A percentile compares a stretch with the other conserved stretches of the same genome.
Evolutionary conservation across 2,113 vertebrate species (phyloP).

Genomic region (Oryzias woworae): DNA sequence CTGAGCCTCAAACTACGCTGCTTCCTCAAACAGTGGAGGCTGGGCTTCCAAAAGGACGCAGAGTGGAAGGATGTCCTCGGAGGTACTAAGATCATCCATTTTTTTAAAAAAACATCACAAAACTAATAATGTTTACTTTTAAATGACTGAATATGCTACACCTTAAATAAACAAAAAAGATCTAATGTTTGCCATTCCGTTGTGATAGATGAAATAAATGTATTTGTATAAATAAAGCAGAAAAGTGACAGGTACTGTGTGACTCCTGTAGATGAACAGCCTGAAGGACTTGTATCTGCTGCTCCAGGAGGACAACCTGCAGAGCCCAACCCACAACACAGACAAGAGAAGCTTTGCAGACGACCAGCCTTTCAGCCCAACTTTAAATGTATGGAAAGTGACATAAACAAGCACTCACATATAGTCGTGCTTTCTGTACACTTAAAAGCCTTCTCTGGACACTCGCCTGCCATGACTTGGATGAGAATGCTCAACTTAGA

Average conservation of each 20-base stretch:
- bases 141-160: no score
- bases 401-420: not conserved
- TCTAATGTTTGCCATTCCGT: not conserved
- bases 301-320: conserved; percentile 88
- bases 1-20: conserved; percentile 97
- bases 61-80: conserved; percentile 89
- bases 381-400: conserved; percentile 62
- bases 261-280: conserved; percentile 85
- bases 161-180: no score
- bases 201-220: no score
- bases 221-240: not conserved
- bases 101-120: no score
- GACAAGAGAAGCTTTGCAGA: conserved; percentile 83
- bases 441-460: no score
- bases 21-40: conserved; percentile 95
- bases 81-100: conserved; percentile 72
- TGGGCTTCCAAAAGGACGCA: conserved; percentile 85
- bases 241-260: conserved; percentile 1
- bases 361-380: conserved; percentile 79
- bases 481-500: not conserved
- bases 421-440: not conserved
- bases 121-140: no score
- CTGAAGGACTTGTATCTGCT: conserved; percentile 93
- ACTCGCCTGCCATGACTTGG: no score
- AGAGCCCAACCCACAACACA: conserved; percentile 75